Percentiles rank a stretch among this genome's conserved stretches.
phyloP scores from a whole-genome alignment of 2,113 vertebrate species.

The Noctilio leporinus region DNA sequence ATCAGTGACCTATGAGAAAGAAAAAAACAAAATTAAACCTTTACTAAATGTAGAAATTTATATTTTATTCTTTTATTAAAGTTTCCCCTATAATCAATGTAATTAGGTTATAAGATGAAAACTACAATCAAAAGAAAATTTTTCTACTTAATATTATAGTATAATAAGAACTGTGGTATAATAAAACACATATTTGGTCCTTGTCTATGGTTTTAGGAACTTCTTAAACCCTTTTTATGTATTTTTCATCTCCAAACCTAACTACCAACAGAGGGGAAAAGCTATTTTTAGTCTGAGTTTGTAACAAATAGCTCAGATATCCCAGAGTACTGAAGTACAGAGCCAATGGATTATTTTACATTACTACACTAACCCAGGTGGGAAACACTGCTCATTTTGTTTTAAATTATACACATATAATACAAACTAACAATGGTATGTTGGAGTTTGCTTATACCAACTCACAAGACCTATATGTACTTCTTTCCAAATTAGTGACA shows the following conservation, averaged over 20 bases:
- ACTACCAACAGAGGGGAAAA: background rate
- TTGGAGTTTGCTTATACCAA: background rate
- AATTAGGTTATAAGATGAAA: background rate
- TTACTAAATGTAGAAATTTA: background rate
- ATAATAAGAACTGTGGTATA: background rate
- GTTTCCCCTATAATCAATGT: background rate
- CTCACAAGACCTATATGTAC: background rate
- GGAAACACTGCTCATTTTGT: background rate
- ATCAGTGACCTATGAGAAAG: conserved; percentile 89
- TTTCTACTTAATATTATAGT: background rate
- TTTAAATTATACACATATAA: background rate
- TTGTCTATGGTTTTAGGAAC: background rate
- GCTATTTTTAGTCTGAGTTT: background rate
- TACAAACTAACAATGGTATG: background rate
- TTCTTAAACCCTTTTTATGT: background rate
- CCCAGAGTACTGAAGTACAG: background rate
- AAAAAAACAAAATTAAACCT: conserved; percentile 26
- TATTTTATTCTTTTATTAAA: background rate
- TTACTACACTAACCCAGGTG: background rate
- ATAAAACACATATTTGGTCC: background rate
- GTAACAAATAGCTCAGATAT: background rate
- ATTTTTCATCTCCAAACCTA: background rate
- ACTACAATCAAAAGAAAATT: background rate
- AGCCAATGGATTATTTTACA: background rate
- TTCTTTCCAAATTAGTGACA: background rate